phyloP scores from a whole-genome alignment of 1,140 invertebrate genomes.

The Drosophila ambigua region DNA sequence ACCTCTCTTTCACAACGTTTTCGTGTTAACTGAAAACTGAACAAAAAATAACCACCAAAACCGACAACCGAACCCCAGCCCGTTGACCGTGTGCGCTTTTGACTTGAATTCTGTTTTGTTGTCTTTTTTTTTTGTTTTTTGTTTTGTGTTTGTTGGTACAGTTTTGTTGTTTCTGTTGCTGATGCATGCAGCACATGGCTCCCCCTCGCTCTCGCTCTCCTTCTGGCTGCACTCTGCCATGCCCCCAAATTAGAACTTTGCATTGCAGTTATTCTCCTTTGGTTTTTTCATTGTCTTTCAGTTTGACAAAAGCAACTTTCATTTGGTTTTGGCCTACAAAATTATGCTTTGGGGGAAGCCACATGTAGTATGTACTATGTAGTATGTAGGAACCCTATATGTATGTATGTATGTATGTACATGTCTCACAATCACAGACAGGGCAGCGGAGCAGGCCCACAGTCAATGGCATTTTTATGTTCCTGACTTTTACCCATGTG shows the following conservation, averaged over 20 bases:
- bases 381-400: not conserved
- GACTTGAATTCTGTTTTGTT: constrained; percentile 42
- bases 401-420: not conserved
- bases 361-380: too few species aligned
- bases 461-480: constrained; percentile 69
- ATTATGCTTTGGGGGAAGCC: too few species aligned
- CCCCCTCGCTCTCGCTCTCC: constrained; percentile 36
- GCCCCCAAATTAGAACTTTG: constrained; percentile 60
- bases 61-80: constrained; percentile 42
- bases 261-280: constrained; percentile 41
- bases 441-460: constrained; percentile 25
- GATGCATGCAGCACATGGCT: constrained; percentile 32
- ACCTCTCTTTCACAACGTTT: constrained; percentile 62
- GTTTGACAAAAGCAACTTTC: constrained; percentile 49
- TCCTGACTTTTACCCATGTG: constrained; percentile 49
- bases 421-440: constrained; percentile 43
- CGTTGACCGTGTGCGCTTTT: constrained; percentile 53
- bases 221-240: constrained; percentile 23
- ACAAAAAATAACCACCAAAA: constrained; percentile 47
- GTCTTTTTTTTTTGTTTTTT: constrained; percentile 21
- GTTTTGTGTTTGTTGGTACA: constrained; percentile 60
- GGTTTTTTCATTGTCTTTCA: not conserved
- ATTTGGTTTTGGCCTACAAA: constrained; percentile 25
- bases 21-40: constrained; percentile 66
- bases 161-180: constrained; percentile 54